Evolutionary conservation across 2,797 vertebrate species (phyloP).

Genomic region (Sus cebifrons): DNA sequence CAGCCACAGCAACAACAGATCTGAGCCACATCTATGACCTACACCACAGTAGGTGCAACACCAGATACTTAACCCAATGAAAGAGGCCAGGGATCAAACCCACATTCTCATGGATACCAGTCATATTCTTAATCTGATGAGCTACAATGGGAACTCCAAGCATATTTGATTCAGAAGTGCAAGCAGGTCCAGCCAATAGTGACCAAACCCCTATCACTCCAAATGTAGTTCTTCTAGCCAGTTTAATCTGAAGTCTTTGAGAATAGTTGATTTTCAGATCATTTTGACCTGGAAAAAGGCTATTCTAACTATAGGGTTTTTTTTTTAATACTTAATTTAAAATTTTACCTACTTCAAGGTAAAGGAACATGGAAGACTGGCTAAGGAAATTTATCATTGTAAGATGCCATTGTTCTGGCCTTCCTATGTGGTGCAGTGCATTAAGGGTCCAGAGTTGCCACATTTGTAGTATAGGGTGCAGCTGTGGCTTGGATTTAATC

Average conservation of each 20-base stretch:
- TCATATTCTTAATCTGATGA: too few species aligned
- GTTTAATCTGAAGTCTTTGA: neutral
- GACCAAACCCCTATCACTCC: neutral
- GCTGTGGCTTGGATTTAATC: too few species aligned
- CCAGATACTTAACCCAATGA: too few species aligned
- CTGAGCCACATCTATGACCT: too few species aligned
- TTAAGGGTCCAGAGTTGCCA: too few species aligned
- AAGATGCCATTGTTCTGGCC: neutral
- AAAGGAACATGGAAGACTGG: neutral
- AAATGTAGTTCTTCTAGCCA: neutral
- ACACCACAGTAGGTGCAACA: too few species aligned
- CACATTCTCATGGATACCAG: too few species aligned
- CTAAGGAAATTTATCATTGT: neutral
- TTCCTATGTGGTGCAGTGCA: too few species aligned
- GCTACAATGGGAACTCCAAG: too few species aligned
- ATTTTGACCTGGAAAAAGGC: neutral
- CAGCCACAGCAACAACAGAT: too few species aligned
- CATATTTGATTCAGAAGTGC: neutral
- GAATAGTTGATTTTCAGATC: neutral
- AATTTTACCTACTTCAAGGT: neutral
- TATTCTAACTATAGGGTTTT: neutral
- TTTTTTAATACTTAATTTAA: neutral
- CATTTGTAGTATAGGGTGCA: too few species aligned
- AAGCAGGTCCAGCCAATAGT: neutral
- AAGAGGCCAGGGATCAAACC: too few species aligned